These are phyloP conservation scores for Camptogramma bilineatum DNA, from an alignment of 2,888 invertebrate species.

Conservation along the genomic window DNA sequence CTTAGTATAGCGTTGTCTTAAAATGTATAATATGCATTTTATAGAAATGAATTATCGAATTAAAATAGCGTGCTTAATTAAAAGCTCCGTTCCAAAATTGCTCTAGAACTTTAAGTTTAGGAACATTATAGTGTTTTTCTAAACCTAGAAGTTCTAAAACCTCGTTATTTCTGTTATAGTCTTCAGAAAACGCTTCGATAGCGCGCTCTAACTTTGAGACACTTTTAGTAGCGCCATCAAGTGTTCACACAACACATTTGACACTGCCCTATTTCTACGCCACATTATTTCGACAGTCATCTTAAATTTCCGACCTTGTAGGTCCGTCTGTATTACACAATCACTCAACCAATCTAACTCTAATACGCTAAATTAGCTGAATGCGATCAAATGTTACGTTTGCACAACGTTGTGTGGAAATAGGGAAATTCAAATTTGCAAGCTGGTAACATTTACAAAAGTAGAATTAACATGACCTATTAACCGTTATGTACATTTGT, in stretches of 20 bases:
- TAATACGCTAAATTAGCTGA: constrained; percentile 31
- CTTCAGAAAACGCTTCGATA: too few relatives aligned
- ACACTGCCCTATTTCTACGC: constrained; percentile 39
- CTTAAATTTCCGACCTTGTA: constrained; percentile 48
- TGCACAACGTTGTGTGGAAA: constrained; percentile 32
- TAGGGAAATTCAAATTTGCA: constrained; percentile 30
- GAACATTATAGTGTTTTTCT: too few relatives aligned
- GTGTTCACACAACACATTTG: constrained; percentile 11
- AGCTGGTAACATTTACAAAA: constrained; percentile 16
- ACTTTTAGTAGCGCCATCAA: not conserved
- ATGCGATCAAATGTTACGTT: constrained; percentile 38
- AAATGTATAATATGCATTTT: too few relatives aligned
- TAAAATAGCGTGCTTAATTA: too few relatives aligned
- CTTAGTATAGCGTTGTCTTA: too few relatives aligned
- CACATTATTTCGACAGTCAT: constrained; percentile 46
- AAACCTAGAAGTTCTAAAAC: too few relatives aligned
- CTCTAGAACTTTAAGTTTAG: too few relatives aligned
- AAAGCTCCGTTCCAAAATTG: too few relatives aligned
- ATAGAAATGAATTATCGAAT: too few relatives aligned
- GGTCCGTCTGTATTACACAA: constrained; percentile 40
- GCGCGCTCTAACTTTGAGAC: not conserved
- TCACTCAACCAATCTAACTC: constrained; percentile 33
- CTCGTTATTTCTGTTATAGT: too few relatives aligned
- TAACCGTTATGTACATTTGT: not conserved
- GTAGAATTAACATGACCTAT: not conserved